phyloP scores from a whole-genome alignment of 2,888 invertebrate species.

The Trichogramma evanescens region DNA sequence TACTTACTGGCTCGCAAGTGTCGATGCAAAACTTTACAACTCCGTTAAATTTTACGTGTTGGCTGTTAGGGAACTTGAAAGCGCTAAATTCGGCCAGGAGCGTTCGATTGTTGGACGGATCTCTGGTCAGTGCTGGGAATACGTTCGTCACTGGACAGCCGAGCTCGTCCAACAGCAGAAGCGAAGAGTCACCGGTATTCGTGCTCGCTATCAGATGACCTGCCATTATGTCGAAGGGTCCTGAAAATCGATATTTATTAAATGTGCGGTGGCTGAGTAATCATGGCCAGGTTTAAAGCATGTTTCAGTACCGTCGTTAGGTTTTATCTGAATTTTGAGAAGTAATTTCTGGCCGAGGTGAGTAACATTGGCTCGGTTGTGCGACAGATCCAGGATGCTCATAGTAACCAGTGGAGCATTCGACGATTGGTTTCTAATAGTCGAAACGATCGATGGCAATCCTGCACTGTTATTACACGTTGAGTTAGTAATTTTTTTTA shows the following conservation, averaged over 20 bases:
- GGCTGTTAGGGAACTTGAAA: constrained; percentile 81
- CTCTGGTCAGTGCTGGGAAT: constrained; percentile 52
- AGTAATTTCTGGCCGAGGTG: constrained; percentile 62
- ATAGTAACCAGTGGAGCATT: constrained; percentile 52
- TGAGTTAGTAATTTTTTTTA: no score
- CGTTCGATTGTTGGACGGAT: constrained; percentile 36
- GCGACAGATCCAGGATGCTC: constrained; percentile 53
- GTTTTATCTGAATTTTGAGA: constrained; percentile 55
- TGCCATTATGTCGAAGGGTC: constrained; percentile 61
- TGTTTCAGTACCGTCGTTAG: constrained; percentile 8
- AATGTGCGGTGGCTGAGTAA: background rate
- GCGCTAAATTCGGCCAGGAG: constrained; percentile 67
- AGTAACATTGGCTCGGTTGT: constrained; percentile 57
- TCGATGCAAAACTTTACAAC: constrained; percentile 74
- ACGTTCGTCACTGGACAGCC: constrained; percentile 75
- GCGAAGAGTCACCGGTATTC: constrained; percentile 65
- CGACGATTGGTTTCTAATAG: constrained; percentile 50
- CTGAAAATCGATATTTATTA: constrained; percentile 29
- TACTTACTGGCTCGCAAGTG: constrained; percentile 58
- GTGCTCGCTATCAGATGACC: constrained; percentile 76
- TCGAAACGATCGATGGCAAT: constrained; percentile 46
- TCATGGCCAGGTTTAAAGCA: background rate
- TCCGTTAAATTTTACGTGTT: constrained; percentile 73
- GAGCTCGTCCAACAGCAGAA: constrained; percentile 64
- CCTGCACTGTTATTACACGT: constrained; percentile 33